Evolutionary conservation across 2,888 invertebrate species (phyloP).

Genomic region (Lapara coniferarum): DNA sequence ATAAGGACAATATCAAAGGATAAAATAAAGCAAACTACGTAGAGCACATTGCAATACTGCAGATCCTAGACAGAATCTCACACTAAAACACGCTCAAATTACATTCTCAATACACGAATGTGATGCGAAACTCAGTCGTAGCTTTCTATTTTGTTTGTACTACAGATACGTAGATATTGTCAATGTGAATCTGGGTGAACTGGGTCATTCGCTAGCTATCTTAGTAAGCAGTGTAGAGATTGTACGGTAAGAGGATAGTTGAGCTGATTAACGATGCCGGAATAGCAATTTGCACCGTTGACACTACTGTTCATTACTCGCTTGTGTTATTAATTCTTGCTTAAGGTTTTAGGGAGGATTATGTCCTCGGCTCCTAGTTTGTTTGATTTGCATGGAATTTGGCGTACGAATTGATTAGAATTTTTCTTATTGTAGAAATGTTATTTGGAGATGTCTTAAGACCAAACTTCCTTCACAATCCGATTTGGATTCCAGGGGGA

Average conservation of each 20-base stretch:
- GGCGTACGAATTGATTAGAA: slow-evolving; percentile 7
- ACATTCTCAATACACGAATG: no score
- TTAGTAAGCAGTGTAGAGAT: slow-evolving; percentile 15
- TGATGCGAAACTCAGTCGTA: not conserved
- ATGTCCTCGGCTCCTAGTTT: not conserved
- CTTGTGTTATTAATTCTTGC: slow-evolving; percentile 21
- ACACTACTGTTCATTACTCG: slow-evolving; percentile 20
- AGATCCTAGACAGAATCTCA: no score
- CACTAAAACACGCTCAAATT: no score
- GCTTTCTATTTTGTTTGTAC: not conserved
- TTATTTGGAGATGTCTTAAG: not conserved
- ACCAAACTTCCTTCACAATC: no score
- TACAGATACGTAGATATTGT: not conserved
- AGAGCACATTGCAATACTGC: no score
- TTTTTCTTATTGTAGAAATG: not conserved
- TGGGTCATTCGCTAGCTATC: slow-evolving; percentile 19
- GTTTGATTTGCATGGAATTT: slow-evolving; percentile 1
- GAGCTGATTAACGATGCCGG: slow-evolving; percentile 21
- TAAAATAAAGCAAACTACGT: no score
- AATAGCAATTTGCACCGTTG: slow-evolving; percentile 21
- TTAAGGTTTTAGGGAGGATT: slow-evolving; percentile 16
- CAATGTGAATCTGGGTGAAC: slow-evolving; percentile 8
- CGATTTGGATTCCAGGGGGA: no score
- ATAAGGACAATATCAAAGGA: no score
- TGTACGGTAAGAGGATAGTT: slow-evolving; percentile 6